These are phyloP conservation scores for Orius laevigatus DNA, from an alignment of 1,140 invertebrate species.

Conservation along the genomic window DNA sequence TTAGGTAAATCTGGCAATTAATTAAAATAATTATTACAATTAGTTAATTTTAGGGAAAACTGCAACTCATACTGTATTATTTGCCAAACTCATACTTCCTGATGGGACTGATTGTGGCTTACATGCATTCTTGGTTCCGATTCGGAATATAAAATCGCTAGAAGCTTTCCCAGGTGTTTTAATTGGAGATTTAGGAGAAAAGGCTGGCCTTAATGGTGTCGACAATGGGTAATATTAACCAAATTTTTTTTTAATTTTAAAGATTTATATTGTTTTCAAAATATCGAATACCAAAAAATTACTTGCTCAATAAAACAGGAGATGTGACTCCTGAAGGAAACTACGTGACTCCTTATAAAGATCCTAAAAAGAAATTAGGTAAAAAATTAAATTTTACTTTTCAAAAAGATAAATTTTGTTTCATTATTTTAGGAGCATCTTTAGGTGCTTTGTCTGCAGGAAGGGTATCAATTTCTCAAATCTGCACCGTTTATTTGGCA, in stretches of 20 bases:
- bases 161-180: constrained; percentile 49
- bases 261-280: constrained; percentile 77
- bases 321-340: constrained; percentile 71
- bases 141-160: constrained; percentile 60
- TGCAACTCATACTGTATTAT: constrained; percentile 72
- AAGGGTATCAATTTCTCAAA: constrained; percentile 52
- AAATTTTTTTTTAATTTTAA: constrained; percentile 4
- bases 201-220: constrained; percentile 71
- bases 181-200: constrained; percentile 75
- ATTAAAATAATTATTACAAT: background rate
- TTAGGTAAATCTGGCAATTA: constrained; percentile 38
- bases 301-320: constrained; percentile 70
- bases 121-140: constrained; percentile 67
- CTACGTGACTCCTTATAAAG: constrained; percentile 53
- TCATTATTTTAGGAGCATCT: constrained; percentile 46
- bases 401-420: constrained; percentile 8
- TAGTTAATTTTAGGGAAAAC: constrained; percentile 38
- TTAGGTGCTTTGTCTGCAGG: constrained; percentile 69
- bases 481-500: constrained; percentile 50
- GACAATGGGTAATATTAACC: constrained; percentile 55
- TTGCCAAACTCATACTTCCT: constrained; percentile 69
- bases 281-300: constrained; percentile 63
- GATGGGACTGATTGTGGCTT: constrained; percentile 65
- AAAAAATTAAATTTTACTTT: constrained; percentile 6
- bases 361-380: constrained; percentile 49